Conservation (phyloP, 1,140 invertebrate genomes). For the Branchinecta lindahli region DNA sequence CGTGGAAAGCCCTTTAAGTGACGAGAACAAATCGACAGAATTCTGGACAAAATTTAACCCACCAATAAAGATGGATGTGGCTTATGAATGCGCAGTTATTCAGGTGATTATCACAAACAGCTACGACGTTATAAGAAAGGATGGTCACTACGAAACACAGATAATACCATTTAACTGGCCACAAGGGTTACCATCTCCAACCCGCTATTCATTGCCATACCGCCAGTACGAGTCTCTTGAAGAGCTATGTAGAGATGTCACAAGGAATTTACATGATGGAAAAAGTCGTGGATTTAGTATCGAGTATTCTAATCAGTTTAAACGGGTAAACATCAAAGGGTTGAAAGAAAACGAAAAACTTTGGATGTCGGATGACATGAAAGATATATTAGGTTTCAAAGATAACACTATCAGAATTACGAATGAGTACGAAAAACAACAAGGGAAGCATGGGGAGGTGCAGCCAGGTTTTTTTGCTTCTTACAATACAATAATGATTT, state of each 20-base stretch:
- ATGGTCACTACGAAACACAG: background rate
- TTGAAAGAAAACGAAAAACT: background rate
- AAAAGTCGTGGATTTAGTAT: background rate
- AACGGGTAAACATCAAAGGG: background rate
- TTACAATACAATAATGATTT: background rate
- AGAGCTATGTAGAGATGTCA: background rate
- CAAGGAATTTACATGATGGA: background rate
- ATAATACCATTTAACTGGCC: background rate
- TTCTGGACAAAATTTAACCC: background rate
- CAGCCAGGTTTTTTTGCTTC: conserved; percentile 1
- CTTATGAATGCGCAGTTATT: background rate
- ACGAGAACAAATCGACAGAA: background rate
- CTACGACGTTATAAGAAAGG: background rate
- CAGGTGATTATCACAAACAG: background rate
- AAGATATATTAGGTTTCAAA: background rate
- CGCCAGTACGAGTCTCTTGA: background rate
- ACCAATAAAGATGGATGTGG: background rate
- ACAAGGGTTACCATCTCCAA: background rate
- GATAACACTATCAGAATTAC: background rate
- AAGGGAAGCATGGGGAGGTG: background rate
- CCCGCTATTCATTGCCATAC: background rate
- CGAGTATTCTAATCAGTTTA: background rate
- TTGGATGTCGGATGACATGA: background rate
- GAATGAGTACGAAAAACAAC: background rate
- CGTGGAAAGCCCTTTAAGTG: background rate